Evolutionary conservation across 2,888 invertebrate species (phyloP), one percentile per base, ranked within the genome.

Genomic region (Eupithecia tripunctaria): DNA sequence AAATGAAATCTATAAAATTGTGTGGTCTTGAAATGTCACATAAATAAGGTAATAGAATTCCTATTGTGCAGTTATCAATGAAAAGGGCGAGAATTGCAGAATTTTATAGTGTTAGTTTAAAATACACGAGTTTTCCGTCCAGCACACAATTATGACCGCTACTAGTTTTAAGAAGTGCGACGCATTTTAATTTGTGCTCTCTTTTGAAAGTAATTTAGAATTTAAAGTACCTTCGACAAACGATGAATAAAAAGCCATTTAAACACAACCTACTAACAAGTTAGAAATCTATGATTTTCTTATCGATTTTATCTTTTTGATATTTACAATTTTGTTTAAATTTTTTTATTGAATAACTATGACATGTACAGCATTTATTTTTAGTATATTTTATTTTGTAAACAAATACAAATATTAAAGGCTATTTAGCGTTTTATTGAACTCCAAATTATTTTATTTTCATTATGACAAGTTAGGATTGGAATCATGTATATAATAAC

Each of bases 311-410:
- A 74, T 47, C 27, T 66, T 69, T 74, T 68, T 63, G 66, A 71
- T n/a, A n/a, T n/a, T n/a, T n/a, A n/a, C n/a, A n/a, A n/a, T 32
- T 14, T 32, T 62, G 51, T 29, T 41, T 63, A 25, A 64, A 32
- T 47, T 62, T 68, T 71, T 27, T 64, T 27, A 47, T 51, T 14
- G 21, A 8, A 10, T 25, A 3, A 51, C 27, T 73, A 25, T n/a
- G n/a, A n/a, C n/a, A n/a, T 56, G 56, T 43, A 71, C 66, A 72
- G 77, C 73, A 75, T 80, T 79, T 79, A 77, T 74, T 76, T 79
- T 67, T 72, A 74, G 66, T 70, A 62, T 60, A 67, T 73, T 76
- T 51, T 76, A 72, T 73, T 73, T 68, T 25, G 12, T 27, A 62
- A 68, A 64, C 71, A 73, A 75, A 75, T 71, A 76, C 72, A 59